phyloP scores from a whole-genome alignment of 2,888 invertebrate genomes.

The Lochmaea capreae region DNA sequence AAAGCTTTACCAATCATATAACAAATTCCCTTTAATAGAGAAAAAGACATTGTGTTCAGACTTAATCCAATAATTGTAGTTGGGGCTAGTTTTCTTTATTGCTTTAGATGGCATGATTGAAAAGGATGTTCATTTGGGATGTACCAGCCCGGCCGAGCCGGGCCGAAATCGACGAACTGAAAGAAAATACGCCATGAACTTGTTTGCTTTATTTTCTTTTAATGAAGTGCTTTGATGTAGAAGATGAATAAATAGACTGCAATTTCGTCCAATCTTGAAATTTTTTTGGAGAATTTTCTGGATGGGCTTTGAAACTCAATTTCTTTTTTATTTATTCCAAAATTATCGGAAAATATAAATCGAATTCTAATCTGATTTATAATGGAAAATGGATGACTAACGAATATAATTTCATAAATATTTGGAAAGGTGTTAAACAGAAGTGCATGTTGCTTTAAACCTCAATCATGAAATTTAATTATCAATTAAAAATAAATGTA shows the following conservation, averaged over 20 bases:
- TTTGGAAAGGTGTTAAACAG: no score
- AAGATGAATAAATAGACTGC: conserved; percentile 36
- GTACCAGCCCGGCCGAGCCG: conserved; percentile 37
- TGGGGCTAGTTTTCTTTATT: conserved; percentile 48
- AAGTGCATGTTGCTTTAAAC: no score
- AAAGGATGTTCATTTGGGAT: conserved; percentile 50
- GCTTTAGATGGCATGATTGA: conserved; percentile 47
- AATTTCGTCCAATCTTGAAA: conserved; percentile 9
- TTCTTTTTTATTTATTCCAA: background rate
- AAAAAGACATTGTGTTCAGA: conserved; percentile 47
- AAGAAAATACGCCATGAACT: conserved; percentile 35
- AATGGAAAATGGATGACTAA: background rate
- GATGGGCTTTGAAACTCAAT: background rate
- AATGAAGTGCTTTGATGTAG: conserved; percentile 45
- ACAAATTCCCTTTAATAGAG: conserved; percentile 47
- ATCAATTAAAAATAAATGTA: no score
- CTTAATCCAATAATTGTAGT: conserved; percentile 50
- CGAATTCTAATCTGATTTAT: background rate
- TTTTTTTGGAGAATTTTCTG: background rate
- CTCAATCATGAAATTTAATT: no score
- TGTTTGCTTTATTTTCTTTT: conserved; percentile 39
- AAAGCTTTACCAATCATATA: conserved; percentile 46
- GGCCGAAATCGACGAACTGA: conserved; percentile 27
- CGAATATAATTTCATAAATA: no score
- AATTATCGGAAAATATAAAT: background rate